Percentiles rank a stretch among this genome's conserved stretches.
phyloP scores from a whole-genome alignment of 2,113 vertebrate species.

The Petromus typicus region DNA sequence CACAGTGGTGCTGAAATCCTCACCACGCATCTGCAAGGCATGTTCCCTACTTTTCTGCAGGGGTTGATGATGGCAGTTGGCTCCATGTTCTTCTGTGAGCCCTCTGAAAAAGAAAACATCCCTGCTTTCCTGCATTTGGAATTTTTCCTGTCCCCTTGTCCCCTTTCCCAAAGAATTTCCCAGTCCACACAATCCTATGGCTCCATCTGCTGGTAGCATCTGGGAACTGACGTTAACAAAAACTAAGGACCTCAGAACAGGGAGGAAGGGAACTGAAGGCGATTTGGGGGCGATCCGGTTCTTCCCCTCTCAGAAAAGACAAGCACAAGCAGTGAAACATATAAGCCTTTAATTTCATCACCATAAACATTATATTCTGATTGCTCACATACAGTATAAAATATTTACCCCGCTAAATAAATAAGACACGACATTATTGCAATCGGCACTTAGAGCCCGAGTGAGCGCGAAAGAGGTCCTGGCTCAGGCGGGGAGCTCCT shows the following conservation, averaged over 20 bases:
- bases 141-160: not conserved
- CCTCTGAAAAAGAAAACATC: not conserved
- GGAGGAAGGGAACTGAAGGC: not conserved
- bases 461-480: slow-evolving; percentile 43
- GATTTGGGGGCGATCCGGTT: not conserved
- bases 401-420: slow-evolving; percentile 87
- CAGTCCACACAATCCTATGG: not conserved
- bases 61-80: not conserved
- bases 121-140: not conserved
- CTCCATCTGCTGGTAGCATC: slow-evolving; percentile 57
- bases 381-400: slow-evolving; percentile 84
- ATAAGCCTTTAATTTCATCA: slow-evolving; percentile 78
- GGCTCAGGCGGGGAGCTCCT: slow-evolving; percentile 72
- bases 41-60: not conserved
- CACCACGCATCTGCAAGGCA: not conserved
- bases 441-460: slow-evolving; percentile 77
- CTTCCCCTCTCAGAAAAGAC: not conserved
- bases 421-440: slow-evolving; percentile 80
- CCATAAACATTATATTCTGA: slow-evolving; percentile 84
- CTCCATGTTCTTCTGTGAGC: not conserved
- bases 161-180: not conserved
- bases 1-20: not conserved
- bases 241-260: not conserved
- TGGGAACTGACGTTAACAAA: not conserved
- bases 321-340: slow-evolving; percentile 43